phyloP scores from a whole-genome alignment of 2,888 invertebrate genomes.

The Leptopilina drosophilae region DNA sequence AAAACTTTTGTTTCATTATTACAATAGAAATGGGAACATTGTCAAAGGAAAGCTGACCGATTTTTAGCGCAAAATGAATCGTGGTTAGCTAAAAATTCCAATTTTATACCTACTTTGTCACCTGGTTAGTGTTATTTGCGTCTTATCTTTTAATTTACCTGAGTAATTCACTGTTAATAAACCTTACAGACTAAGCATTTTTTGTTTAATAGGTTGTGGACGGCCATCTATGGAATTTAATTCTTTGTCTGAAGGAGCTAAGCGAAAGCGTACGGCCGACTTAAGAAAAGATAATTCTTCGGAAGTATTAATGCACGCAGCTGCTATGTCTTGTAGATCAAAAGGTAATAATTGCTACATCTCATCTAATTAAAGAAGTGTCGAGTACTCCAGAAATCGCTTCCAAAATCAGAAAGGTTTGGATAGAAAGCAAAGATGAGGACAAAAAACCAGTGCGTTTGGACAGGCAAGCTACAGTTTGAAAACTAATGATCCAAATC shows the following conservation, averaged over 20 bases:
- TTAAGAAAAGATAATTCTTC: constrained; percentile 4
- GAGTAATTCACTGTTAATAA: not conserved
- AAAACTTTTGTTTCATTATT: too few species aligned
- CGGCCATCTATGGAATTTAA: not conserved
- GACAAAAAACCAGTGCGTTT: not conserved
- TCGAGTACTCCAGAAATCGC: too few species aligned
- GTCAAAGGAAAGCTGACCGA: too few species aligned
- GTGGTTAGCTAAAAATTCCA: too few species aligned
- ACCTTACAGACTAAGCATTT: constrained; percentile 1
- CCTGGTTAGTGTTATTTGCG: not conserved
- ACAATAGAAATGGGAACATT: too few species aligned
- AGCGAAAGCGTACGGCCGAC: not conserved
- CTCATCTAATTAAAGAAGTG: too few species aligned
- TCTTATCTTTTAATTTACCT: constrained; percentile 6
- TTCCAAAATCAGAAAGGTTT: not conserved
- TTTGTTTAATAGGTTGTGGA: constrained; percentile 2
- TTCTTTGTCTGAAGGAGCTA: constrained; percentile 7
- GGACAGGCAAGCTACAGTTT: too few species aligned
- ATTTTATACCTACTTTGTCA: not conserved
- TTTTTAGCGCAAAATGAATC: too few species aligned
- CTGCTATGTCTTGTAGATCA: not conserved
- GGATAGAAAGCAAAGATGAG: not conserved
- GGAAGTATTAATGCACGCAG: not conserved
- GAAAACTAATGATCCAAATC: too few species aligned
- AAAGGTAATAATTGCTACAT: too few species aligned